A percentile compares a stretch with the other conserved stretches of the same genome.
phyloP scores from a whole-genome alignment of 2,113 vertebrate genomes.

The Corvus cornix region DNA sequence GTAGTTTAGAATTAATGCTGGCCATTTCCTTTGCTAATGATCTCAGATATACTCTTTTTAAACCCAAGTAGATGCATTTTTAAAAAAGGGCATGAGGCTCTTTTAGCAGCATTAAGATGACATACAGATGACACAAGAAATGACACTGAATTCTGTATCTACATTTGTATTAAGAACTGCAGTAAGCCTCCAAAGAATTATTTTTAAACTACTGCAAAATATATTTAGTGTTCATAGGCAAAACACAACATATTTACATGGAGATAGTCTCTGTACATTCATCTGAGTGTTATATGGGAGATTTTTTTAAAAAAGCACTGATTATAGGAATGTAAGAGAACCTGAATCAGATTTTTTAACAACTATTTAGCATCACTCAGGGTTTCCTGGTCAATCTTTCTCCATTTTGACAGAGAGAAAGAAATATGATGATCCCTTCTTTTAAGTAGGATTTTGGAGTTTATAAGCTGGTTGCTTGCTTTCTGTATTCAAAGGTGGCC shows the following conservation, averaged over 20 bases:
- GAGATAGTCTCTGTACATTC: neutral
- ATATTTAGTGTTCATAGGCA: neutral
- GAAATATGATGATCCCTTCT: neutral
- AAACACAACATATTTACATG: neutral
- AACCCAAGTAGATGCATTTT: neutral
- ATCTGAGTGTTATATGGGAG: neutral
- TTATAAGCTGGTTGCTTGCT: neutral
- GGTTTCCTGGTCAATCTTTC: neutral
- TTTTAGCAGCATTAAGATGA: neutral
- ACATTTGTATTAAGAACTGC: neutral
- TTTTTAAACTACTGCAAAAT: neutral
- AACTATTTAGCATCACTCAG: neutral
- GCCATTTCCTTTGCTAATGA: slow-evolving; percentile 48
- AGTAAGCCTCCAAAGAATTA: neutral
- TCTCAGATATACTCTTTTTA: slow-evolving; percentile 1
- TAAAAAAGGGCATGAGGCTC: neutral
- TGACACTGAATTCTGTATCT: neutral
- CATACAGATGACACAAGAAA: neutral
- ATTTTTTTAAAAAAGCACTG: neutral
- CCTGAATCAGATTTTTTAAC: neutral
- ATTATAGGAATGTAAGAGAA: neutral
- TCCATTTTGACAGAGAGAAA: neutral
- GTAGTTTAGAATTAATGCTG: slow-evolving; percentile 37
- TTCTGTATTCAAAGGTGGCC: neutral
- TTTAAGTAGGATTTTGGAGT: neutral